These are phyloP conservation scores for Eustalomyia histrio DNA, from an alignment of 2,888 invertebrate genomes.

Conservation along the genomic window DNA sequence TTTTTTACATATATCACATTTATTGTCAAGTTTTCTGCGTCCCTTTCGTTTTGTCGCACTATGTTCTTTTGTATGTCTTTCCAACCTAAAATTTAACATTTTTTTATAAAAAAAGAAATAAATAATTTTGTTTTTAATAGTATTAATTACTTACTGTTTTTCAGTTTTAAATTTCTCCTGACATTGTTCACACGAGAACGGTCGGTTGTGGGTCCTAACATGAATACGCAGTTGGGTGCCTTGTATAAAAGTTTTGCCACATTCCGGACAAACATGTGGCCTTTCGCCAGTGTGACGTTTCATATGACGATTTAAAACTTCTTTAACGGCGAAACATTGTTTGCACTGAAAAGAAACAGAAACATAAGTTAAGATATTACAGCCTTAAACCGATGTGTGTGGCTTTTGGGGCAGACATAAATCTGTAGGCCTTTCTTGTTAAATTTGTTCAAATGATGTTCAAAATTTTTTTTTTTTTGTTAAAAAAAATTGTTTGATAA, in stretches of 20 bases:
- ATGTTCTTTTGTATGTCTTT: conserved; percentile 71
- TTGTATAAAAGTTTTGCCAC: conserved; percentile 91
- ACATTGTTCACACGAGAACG: conserved; percentile 84
- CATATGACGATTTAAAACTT: conserved; percentile 88
- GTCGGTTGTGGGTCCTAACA: conserved; percentile 85
- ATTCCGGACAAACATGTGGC: conserved; percentile 80
- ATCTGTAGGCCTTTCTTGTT: too few relatives aligned
- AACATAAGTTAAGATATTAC: too few relatives aligned
- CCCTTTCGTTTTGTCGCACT: conserved; percentile 36
- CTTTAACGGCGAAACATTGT: conserved; percentile 89
- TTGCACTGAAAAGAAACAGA: conserved; percentile 82
- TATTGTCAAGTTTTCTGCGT: conserved; percentile 12
- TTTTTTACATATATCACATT: conserved; percentile 69
- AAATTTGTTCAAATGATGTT: too few relatives aligned
- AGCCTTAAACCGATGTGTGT: too few relatives aligned
- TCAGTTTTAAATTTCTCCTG: conserved; percentile 76
- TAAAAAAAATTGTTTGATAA: too few relatives aligned
- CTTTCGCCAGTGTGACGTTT: conserved; percentile 82
- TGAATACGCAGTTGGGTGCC: conserved; percentile 89
- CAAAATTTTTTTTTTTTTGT: too few relatives aligned
- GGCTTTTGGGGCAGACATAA: too few relatives aligned
- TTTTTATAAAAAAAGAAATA: too few relatives aligned
- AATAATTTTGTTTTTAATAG: too few relatives aligned
- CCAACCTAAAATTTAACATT: conserved; percentile 62
- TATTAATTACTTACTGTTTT: conserved; percentile 72